A percentile compares a stretch with the other conserved stretches of the same genome.
These are phyloP conservation scores for Caiman crocodilus DNA, from an alignment of 2,797 vertebrate genomes.

Conservation along the genomic window DNA sequence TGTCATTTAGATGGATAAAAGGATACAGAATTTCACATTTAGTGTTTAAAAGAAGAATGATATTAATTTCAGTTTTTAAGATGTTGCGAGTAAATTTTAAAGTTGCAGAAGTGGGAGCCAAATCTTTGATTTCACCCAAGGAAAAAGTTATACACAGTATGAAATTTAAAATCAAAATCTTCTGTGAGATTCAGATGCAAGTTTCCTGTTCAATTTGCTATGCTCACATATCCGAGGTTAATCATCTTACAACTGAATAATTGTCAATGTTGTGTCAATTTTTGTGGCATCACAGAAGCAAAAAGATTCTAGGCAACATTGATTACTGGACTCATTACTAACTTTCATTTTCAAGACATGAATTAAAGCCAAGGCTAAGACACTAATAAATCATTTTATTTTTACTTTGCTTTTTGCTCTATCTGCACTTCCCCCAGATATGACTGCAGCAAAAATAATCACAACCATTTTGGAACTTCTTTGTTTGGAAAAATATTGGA, in stretches of 20 bases:
- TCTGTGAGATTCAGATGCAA: neutral
- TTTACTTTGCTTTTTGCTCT: constrained; percentile 16
- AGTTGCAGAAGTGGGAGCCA: neutral
- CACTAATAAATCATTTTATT: neutral
- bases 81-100: neutral
- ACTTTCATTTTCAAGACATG: constrained; percentile 26
- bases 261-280: constrained; percentile 15
- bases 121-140: constrained; percentile 18
- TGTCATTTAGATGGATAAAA: neutral
- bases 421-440: constrained; percentile 40
- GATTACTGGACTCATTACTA: neutral
- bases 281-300: neutral
- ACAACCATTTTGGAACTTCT: constrained; percentile 24
- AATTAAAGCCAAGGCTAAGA: constrained; percentile 31
- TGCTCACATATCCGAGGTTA: neutral
- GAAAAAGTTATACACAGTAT: neutral
- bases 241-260: neutral
- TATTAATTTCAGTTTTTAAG: constrained; percentile 45
- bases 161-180: constrained; percentile 33
- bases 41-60: neutral
- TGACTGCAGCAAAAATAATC: constrained; percentile 39
- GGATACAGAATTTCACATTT: neutral
- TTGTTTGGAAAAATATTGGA: constrained; percentile 27
- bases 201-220: constrained; percentile 45
- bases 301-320: neutral